Evolutionary conservation across 2,113 vertebrate genomes (phyloP).

Genomic region (Nibea coibor): DNA sequence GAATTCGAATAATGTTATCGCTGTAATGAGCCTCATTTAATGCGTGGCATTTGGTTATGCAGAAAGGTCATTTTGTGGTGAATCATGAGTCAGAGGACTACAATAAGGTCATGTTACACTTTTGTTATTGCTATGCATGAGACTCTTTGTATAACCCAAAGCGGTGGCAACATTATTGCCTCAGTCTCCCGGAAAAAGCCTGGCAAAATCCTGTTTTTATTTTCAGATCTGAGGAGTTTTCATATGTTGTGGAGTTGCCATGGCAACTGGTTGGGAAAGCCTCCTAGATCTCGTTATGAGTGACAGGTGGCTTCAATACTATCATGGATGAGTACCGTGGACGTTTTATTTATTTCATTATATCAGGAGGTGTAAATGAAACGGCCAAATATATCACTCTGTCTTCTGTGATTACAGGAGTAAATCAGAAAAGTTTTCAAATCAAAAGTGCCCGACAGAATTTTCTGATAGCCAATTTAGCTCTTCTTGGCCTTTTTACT

Average conservation of each 20-base stretch:
- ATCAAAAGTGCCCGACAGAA: slow-evolving; percentile 2
- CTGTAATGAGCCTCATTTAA: not conserved
- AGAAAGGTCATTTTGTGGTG: slow-evolving; percentile 1
- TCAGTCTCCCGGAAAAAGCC: slow-evolving; percentile 10
- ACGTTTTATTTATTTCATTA: not conserved
- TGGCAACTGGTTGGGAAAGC: slow-evolving; percentile 44
- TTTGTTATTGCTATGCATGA: not conserved
- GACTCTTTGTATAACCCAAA: not conserved
- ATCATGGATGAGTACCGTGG: not conserved
- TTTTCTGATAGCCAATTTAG: slow-evolving; percentile 6
- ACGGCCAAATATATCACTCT: slow-evolving; percentile 2
- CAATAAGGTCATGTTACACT: not conserved
- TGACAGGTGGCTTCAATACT: slow-evolving; percentile 31
- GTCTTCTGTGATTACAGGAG: slow-evolving; percentile 17
- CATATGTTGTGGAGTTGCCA: slow-evolving; percentile 40
- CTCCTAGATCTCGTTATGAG: slow-evolving; percentile 29
- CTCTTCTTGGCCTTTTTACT: slow-evolving; percentile 5
- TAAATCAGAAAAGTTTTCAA: slow-evolving; percentile 15
- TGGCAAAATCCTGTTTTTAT: slow-evolving; percentile 45
- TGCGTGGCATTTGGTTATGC: not conserved
- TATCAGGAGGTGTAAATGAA: slow-evolving; percentile 17
- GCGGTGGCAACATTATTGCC: slow-evolving; percentile 3
- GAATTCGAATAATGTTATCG: not conserved
- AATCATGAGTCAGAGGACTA: not conserved
- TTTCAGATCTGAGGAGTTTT: slow-evolving; percentile 35